Evolutionary conservation across 2,888 invertebrate genomes (phyloP).

Genomic region (Synanthedon myopaeformis): DNA sequence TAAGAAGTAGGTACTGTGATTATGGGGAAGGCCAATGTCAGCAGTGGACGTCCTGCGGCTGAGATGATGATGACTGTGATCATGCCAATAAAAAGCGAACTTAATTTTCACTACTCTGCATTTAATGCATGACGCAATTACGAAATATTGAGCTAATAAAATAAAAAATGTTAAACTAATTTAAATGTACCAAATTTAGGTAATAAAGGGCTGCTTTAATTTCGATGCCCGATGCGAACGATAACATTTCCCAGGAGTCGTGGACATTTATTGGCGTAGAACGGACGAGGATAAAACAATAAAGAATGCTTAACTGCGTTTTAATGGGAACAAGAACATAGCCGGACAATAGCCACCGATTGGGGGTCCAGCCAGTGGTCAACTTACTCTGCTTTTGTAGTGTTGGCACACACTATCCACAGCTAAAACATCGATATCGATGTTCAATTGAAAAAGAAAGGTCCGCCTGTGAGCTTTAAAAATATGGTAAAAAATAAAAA

Average conservation of each 20-base stretch:
- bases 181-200: constrained; percentile 46
- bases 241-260: constrained; percentile 56
- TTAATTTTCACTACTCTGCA: no score
- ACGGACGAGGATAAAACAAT: constrained; percentile 61
- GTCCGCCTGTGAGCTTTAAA: no score
- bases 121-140: no score
- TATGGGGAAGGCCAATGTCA: no score
- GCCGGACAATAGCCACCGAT: constrained; percentile 56
- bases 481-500: no score
- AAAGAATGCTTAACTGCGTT: constrained; percentile 68
- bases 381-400: constrained; percentile 6
- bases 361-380: constrained; percentile 55
- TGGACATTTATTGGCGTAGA: constrained; percentile 58
- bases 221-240: constrained; percentile 40
- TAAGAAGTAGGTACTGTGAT: no score
- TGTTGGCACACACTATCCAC: background rate
- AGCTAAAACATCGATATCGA: background rate
- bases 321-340: constrained; percentile 67
- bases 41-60: no score
- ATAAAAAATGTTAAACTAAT: constrained; percentile 12
- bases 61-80: no score
- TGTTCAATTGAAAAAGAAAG: background rate
- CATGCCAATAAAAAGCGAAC: no score
- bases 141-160: no score
- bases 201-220: constrained; percentile 51